Conservation (phyloP, 2,888 invertebrate genomes). For the Hipparchia semele region DNA sequence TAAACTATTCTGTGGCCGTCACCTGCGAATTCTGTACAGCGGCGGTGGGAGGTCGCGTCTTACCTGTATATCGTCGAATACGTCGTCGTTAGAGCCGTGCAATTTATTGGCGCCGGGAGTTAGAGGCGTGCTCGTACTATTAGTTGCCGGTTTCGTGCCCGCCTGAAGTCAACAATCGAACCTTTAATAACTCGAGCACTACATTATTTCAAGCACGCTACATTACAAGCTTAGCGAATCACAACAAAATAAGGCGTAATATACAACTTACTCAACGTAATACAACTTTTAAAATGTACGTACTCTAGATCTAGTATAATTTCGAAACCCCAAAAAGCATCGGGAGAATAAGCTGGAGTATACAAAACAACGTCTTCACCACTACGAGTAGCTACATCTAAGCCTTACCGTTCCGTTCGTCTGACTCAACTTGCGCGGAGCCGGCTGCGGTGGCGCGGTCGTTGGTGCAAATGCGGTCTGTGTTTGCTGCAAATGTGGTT, state of each 20-base stretch:
- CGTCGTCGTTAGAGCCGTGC: slow-evolving; percentile 76
- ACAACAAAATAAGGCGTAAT: slow-evolving; percentile 11
- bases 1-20: slow-evolving; percentile 65
- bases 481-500: slow-evolving; percentile 45
- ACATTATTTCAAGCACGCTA: slow-evolving; percentile 25
- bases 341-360: slow-evolving; percentile 4
- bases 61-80: slow-evolving; percentile 78
- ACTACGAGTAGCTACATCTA: slow-evolving; percentile 28
- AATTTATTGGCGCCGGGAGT: slow-evolving; percentile 69
- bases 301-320: background rate
- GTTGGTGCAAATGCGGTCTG: slow-evolving; percentile 39
- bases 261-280: background rate
- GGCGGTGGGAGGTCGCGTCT: slow-evolving; percentile 44
- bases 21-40: slow-evolving; percentile 59
- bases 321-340: slow-evolving; percentile 16
- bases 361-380: slow-evolving; percentile 14
- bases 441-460: slow-evolving; percentile 70
- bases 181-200: slow-evolving; percentile 33
- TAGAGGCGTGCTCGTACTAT: slow-evolving; percentile 76
- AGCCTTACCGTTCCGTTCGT: slow-evolving; percentile 73
- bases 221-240: slow-evolving; percentile 20
- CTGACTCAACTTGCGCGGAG: slow-evolving; percentile 76
- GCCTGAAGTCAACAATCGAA: slow-evolving; percentile 56
- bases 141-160: slow-evolving; percentile 68
- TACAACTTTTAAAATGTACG: background rate